Evolutionary conservation across 53 echinoderm and acorn worm species (phyloP), one percentile per base, ranked within the genome.

Genomic region (Holothuria leucospilota): DNA sequence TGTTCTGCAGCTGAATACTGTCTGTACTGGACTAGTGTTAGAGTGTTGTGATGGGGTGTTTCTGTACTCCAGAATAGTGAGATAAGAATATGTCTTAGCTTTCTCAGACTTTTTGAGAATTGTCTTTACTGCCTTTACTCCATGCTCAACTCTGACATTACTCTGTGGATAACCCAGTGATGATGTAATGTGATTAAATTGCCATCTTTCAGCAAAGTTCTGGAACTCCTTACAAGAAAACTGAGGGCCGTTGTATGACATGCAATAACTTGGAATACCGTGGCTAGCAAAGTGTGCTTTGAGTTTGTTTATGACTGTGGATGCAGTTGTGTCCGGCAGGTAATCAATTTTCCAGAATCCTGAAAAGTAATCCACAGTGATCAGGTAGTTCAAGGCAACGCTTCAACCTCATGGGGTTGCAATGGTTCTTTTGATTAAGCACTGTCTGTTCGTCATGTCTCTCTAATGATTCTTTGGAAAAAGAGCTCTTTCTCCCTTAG

Each of bases 211-310:
- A 7, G 77, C 58, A 59, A 93, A 90, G 5, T 53, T 85, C 41
- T 73, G 53, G 68, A 93, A 91, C 40, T 91, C 63, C n/a, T 71
- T 75, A 14, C 82, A 65, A 21, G 85, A 38, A 67, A 91, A 93
- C 41, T 88, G 93, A 39, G 93, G 88, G 34, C 90, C 91, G 77
- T 88, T 91, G 62, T 85, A 91, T 66, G 88, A 71, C 16, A 85
- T 88, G 16, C 91, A 52, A 3, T 60, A 27, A 11, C 63, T 39
- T 39, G 88, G 88, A 20, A 91, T 91, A 4, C 88, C 91, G 78
- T 84, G 71, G 28, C 91, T 20, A 65, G 89, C 86, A 72, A 92
- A 94, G 20, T 94, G 87, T 60, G 63, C 84, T 81, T 92, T 94
- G 0, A 94, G 62, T 38, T 89, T 77, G 8, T 69, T 68, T 58